These are phyloP conservation scores for Glaucomys volans DNA, from an alignment of 2,113 vertebrate species.

Conservation along the genomic window DNA sequence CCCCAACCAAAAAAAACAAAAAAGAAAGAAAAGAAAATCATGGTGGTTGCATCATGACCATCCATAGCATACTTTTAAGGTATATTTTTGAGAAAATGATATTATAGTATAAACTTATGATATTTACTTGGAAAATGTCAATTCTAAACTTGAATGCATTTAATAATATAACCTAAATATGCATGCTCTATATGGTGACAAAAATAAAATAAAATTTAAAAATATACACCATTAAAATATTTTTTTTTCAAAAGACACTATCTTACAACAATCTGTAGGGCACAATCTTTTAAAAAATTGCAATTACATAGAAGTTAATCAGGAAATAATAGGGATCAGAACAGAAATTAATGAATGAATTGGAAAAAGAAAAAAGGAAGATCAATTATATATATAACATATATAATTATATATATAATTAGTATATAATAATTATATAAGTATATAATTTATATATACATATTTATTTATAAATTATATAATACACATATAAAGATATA, in stretches of 20 bases:
- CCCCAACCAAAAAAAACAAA: too few species aligned
- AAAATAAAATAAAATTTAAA: background rate
- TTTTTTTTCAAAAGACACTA: background rate
- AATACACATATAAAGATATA: too few species aligned
- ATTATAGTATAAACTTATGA: background rate
- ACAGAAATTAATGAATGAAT: background rate
- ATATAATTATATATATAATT: too few species aligned
- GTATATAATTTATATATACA: too few species aligned
- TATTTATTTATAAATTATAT: too few species aligned
- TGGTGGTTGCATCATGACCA: background rate
- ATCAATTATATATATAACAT: too few species aligned
- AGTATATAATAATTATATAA: too few species aligned
- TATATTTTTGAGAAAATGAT: background rate
- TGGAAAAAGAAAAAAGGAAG: background rate
- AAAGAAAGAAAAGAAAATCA: too few species aligned
- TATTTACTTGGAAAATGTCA: background rate
- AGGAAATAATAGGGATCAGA: background rate
- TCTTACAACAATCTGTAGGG: background rate
- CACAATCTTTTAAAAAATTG: background rate
- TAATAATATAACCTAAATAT: background rate
- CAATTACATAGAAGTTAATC: background rate
- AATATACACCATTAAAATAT: background rate
- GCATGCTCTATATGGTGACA: background rate
- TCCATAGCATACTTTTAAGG: background rate
- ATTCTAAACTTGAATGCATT: background rate